Evolutionary conservation across 2,888 invertebrate species (phyloP), one percentile per base, ranked within the genome.

Genomic region (Germaria angustata): DNA sequence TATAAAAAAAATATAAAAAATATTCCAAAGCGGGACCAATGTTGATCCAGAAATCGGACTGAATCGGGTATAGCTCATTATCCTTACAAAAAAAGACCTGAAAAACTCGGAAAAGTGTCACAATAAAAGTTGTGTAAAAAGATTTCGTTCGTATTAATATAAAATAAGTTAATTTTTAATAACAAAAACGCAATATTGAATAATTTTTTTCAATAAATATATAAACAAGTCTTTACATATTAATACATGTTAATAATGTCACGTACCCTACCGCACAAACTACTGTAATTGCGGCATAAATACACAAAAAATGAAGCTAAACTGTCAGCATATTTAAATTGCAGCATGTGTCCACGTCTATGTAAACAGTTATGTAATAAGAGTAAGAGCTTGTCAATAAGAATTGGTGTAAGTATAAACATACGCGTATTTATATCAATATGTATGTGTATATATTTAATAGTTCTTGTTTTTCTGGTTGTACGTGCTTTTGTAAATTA

Each of bases 401-500:
- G 51, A 51, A 20, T 55, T 15, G 32, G 20, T 20, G 4, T 41
- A n/a, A n/a, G n/a, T n/a, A n/a, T n/a, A n/a, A n/a, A n/a, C n/a
- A n/a, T n/a, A n/a, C n/a, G n/a, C n/a, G n/a, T n/a, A n/a, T 39
- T 39, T 4, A 39, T 13, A 28, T 28, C 4, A 28, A 9, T 17
- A 11, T 28, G 32, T 81, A 69, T 85, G 13, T 24, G 53, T 63
- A 61, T 53, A 44, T 61, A 57, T 61, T 34, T 34, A 66, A 51
- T 59, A 20, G 24, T 44, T 28, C 7, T 49, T 73, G 34, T 39
- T 11, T 53, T 36, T 75, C 5, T 61, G 24, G 57, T 39, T 75
- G 28, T 75, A 17, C 63, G 34, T 57, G 20, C 55, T 41, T 75
- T 36, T 61, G 49, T 84, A 72, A 85, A 85, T 85, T 87, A 88